Evolutionary conservation across 1,140 invertebrate genomes (phyloP).

Genomic region (Caenorhabditis briggsae): DNA sequence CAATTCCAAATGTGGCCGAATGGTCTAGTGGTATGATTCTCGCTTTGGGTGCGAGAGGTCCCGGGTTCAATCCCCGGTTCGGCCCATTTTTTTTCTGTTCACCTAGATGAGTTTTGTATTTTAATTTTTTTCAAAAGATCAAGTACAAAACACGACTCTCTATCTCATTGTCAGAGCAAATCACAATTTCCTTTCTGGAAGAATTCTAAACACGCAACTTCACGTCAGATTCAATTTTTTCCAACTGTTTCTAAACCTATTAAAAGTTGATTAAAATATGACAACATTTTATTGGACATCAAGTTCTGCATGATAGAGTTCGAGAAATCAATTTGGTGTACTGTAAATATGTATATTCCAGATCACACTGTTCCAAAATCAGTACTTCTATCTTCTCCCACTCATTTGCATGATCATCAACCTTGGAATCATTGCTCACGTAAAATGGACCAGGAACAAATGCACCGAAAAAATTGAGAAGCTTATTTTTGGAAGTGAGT

Average conservation of each 20-base stretch:
- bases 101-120: too few species aligned
- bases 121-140: too few species aligned
- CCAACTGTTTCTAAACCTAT: too few species aligned
- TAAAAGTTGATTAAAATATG: too few species aligned
- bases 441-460: neutral
- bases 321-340: too few species aligned
- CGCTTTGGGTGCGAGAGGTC: slow-evolving; percentile 77
- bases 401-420: neutral
- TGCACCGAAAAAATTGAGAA: neutral
- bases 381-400: neutral
- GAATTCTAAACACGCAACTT: too few species aligned
- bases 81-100: slow-evolving; percentile 15
- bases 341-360: neutral
- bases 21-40: slow-evolving; percentile 77
- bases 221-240: too few species aligned
- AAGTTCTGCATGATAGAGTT: too few species aligned
- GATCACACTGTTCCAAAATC: neutral
- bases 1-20: neutral
- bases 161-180: too few species aligned
- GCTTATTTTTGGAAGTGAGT: neutral
- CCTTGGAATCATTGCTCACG: neutral
- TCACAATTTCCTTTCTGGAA: too few species aligned
- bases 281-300: too few species aligned
- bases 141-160: too few species aligned
- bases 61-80: slow-evolving; percentile 74